phyloP scores from a whole-genome alignment of 2,888 invertebrate species.

The Acrobasis suavella region DNA sequence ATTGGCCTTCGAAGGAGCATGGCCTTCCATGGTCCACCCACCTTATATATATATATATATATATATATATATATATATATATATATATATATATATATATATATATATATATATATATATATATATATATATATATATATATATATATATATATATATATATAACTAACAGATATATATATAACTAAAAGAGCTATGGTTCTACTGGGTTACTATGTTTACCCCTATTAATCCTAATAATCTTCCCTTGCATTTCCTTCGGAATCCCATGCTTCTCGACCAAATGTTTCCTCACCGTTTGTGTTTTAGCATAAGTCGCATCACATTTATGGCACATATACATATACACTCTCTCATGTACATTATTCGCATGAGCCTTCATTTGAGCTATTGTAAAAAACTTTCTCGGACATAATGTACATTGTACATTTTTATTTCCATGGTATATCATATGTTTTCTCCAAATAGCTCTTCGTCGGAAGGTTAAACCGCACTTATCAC shows the following conservation, averaged over 20 bases:
- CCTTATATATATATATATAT: too few relatives aligned
- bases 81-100: too few relatives aligned
- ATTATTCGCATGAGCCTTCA: constrained; percentile 64
- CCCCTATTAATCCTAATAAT: constrained; percentile 51
- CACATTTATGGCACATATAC: constrained; percentile 61
- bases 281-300: constrained; percentile 64
- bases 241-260: constrained; percentile 65
- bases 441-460: constrained; percentile 67
- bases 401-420: constrained; percentile 63
- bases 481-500: constrained; percentile 70
- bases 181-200: constrained; percentile 25
- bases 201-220: constrained; percentile 28
- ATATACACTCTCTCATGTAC: constrained; percentile 64
- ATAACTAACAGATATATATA: too few relatives aligned
- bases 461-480: constrained; percentile 66
- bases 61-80: too few relatives aligned
- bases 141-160: too few relatives aligned
- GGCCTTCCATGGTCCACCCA: too few relatives aligned
- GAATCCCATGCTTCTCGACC: constrained; percentile 61
- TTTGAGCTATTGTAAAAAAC: constrained; percentile 52
- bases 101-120: too few relatives aligned
- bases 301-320: constrained; percentile 60
- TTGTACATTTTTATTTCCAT: constrained; percentile 62
- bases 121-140: too few relatives aligned
- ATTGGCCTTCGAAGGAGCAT: too few relatives aligned